Percentiles rank a stretch among this genome's conserved stretches.
These are phyloP conservation scores for Nemapogon koenigi DNA, from an alignment of 2,888 invertebrate genomes.

Conservation along the genomic window DNA sequence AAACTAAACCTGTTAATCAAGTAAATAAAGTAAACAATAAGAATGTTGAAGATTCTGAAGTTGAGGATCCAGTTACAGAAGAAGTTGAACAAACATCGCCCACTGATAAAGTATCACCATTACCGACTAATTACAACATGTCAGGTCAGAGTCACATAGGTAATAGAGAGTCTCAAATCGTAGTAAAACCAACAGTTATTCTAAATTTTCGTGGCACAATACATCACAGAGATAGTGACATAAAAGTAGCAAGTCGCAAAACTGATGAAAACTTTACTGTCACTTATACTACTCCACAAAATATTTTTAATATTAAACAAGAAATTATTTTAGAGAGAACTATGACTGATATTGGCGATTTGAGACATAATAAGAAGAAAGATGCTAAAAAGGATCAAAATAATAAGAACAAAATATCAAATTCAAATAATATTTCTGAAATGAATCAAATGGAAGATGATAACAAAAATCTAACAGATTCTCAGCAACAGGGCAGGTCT, in stretches of 20 bases:
- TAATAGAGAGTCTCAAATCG: conserved; percentile 50
- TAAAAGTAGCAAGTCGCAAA: conserved; percentile 20
- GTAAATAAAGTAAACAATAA: conserved; percentile 16
- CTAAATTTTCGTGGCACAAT: conserved; percentile 50
- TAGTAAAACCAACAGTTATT: conserved; percentile 54
- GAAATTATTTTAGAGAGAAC: conserved; percentile 43
- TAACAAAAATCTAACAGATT: too few relatives aligned
- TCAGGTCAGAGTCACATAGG: conserved; percentile 55
- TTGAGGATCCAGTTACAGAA: conserved; percentile 18
- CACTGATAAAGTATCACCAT: conserved; percentile 15
- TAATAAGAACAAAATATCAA: conserved; percentile 3
- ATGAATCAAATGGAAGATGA: too few relatives aligned
- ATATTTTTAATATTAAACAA: conserved; percentile 53
- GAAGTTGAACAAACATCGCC: conserved; percentile 12
- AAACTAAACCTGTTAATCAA: not conserved
- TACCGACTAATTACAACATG: conserved; percentile 41
- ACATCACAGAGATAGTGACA: conserved; percentile 42
- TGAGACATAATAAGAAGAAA: conserved; percentile 16
- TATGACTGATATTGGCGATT: conserved; percentile 12
- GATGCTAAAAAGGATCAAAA: conserved; percentile 20
- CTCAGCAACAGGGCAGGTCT: too few relatives aligned
- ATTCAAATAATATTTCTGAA: too few relatives aligned
- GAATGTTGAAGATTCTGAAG: conserved; percentile 21
- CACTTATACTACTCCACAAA: conserved; percentile 26
- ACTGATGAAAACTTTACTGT: conserved; percentile 24